phyloP scores from a whole-genome alignment of 2,113 vertebrate species.

The Speoplatyrhinus poulsoni region DNA sequence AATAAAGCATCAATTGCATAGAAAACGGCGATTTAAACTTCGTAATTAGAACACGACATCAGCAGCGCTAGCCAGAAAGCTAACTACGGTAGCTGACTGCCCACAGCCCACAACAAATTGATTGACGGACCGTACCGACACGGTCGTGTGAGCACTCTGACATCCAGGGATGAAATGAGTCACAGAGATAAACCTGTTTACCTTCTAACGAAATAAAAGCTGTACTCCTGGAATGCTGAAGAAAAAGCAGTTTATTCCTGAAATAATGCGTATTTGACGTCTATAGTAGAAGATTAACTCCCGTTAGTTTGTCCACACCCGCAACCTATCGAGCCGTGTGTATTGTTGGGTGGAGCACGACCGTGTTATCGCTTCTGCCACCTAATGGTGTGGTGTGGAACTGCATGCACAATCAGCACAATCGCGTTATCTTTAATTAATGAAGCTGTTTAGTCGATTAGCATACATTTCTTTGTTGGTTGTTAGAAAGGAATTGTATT shows the following conservation, averaged over 20 bases:
- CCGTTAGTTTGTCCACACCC: neutral
- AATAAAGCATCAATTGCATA: neutral
- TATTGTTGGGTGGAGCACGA: neutral
- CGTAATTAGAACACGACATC: neutral
- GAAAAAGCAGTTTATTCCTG: no score
- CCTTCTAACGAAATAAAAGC: neutral
- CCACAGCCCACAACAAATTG: neutral
- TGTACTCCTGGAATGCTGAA: neutral
- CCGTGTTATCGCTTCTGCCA: conserved; percentile 2
- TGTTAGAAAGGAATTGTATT: neutral
- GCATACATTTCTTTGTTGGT: neutral
- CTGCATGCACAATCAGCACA: neutral
- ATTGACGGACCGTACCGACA: neutral
- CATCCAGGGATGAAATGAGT: neutral
- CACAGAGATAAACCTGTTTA: conserved; percentile 6
- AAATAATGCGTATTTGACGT: neutral
- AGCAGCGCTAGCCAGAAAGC: no score
- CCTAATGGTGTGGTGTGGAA: conserved; percentile 39
- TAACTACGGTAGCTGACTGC: neutral
- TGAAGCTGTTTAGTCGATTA: neutral
- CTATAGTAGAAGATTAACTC: neutral
- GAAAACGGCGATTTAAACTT: neutral
- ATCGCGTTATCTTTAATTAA: neutral
- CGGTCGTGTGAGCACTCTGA: neutral
- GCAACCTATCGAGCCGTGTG: no score